phyloP scores from a whole-genome alignment of 2,888 invertebrate genomes.

The Venustoraphidia nigricollis region DNA sequence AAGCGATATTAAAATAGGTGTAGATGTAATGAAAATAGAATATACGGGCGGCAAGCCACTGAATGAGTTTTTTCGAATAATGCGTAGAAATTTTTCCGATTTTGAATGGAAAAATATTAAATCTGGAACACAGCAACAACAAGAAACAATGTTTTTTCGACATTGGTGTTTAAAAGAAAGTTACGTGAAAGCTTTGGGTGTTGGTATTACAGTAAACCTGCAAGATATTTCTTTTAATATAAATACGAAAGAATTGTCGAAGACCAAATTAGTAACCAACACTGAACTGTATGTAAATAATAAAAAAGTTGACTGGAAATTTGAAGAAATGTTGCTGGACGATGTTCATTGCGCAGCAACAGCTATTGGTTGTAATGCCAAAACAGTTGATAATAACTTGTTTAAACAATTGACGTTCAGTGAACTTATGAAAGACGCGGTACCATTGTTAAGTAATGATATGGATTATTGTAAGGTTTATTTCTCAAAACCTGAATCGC shows the following conservation, averaged over 20 bases:
- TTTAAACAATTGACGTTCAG: conserved; percentile 42
- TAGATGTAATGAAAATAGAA: conserved; percentile 84
- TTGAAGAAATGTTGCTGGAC: conserved; percentile 72
- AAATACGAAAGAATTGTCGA: conserved; percentile 34
- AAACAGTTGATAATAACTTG: conserved; percentile 14
- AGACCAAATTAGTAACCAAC: conserved; percentile 35
- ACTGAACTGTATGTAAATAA: conserved; percentile 50
- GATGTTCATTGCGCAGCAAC: conserved; percentile 65
- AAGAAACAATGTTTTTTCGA: conserved; percentile 67
- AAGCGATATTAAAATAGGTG: conserved; percentile 39
- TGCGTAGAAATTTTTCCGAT: conserved; percentile 67
- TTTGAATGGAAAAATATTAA: conserved; percentile 68
- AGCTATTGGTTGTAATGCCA: conserved; percentile 31
- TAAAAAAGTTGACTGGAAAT: conserved; percentile 48
- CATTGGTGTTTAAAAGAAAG: conserved; percentile 92
- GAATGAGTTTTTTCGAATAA: conserved; percentile 73
- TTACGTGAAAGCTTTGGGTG: conserved; percentile 81
- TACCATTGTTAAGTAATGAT: conserved; percentile 35
- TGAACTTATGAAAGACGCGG: conserved; percentile 39
- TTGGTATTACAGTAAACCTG: conserved; percentile 68
- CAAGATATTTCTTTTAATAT: conserved; percentile 60
- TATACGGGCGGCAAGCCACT: conserved; percentile 53
- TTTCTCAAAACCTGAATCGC: conserved; percentile 37
- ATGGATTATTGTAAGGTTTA: conserved; percentile 36
- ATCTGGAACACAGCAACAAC: conserved; percentile 39